A percentile compares a stretch with the other conserved stretches of the same genome.
phyloP scores from a whole-genome alignment of 2,113 vertebrate species.

The Pithys albifrons region DNA sequence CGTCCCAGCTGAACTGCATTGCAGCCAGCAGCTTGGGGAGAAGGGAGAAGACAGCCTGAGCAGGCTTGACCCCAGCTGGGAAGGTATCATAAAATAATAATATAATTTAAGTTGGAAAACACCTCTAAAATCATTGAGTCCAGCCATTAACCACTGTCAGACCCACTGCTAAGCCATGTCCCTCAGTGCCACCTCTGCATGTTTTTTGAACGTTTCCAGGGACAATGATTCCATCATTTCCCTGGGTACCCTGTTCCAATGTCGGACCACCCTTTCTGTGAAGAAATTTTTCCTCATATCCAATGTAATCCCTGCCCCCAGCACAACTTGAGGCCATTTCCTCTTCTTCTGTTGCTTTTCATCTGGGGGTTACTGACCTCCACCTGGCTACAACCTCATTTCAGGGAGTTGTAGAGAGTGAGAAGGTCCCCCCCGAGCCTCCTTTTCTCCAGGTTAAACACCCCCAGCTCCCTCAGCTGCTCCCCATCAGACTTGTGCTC shows the following conservation, averaged over 20 bases:
- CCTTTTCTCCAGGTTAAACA: not conserved
- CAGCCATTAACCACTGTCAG: not conserved
- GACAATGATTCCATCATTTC: not conserved
- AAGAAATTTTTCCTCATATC: not conserved
- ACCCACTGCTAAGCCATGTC: not conserved
- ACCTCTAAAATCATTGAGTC: not conserved
- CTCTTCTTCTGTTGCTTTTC: not conserved
- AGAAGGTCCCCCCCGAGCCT: not conserved
- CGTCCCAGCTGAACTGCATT: not conserved
- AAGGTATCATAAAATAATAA: not conserved
- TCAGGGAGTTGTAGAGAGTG: not conserved
- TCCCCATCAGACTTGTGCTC: not conserved
- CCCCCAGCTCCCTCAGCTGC: not conserved
- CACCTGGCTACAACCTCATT: not conserved
- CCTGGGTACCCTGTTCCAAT: not conserved
- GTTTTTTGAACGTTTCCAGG: not conserved
- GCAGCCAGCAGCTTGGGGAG: not conserved
- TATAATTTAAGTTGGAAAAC: not conserved
- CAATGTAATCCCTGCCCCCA: not conserved
- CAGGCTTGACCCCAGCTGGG: not conserved
- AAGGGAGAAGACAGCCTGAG: not conserved
- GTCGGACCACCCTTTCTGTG: not conserved
- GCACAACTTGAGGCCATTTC: not conserved
- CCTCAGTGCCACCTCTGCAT: not conserved
- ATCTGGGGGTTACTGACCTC: not conserved